Conservation (phyloP, 2,888 invertebrate species). For the Carabus problematicus region DNA sequence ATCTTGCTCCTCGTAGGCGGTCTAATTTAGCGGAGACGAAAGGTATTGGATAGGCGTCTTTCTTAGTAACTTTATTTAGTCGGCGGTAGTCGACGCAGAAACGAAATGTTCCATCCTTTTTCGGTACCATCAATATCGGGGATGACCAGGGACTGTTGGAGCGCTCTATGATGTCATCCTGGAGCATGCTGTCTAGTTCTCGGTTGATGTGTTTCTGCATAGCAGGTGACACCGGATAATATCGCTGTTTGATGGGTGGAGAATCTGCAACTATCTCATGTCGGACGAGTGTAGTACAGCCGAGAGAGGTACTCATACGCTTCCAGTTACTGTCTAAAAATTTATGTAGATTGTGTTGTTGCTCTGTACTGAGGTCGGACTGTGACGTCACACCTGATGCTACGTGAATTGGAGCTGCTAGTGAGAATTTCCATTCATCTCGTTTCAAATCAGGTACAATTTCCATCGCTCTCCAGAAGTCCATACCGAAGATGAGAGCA, state of each 20-base stretch:
- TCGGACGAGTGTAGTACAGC: too few relatives aligned
- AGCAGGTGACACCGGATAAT: slow-evolving; percentile 43
- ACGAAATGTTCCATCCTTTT: slow-evolving; percentile 46
- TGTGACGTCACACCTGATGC: too few relatives aligned
- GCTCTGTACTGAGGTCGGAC: too few relatives aligned
- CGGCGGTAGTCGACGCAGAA: slow-evolving; percentile 50
- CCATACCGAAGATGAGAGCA: background rate
- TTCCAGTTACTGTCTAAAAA: too few relatives aligned
- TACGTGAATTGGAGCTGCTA: too few relatives aligned
- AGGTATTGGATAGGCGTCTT: slow-evolving; percentile 47
- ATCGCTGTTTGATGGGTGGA: slow-evolving; percentile 38
- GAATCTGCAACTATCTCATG: too few relatives aligned
- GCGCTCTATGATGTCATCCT: too few relatives aligned
- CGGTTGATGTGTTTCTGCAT: slow-evolving; percentile 29
- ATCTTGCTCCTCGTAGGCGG: slow-evolving; percentile 46
- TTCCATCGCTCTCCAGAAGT: slow-evolving; percentile 3
- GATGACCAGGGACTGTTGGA: too few relatives aligned
- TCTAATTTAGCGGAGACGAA: slow-evolving; percentile 47
- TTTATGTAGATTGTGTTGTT: too few relatives aligned
- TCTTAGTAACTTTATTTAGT: slow-evolving; percentile 48
- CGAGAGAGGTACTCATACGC: too few relatives aligned
- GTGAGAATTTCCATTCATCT: slow-evolving; percentile 4
- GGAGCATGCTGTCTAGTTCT: slow-evolving; percentile 51
- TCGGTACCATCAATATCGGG: slow-evolving; percentile 48
- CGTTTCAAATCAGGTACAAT: background rate